These are phyloP conservation scores for Halcyon smyrnensis DNA, from an alignment of 2,797 vertebrate genomes.

Conservation along the genomic window DNA sequence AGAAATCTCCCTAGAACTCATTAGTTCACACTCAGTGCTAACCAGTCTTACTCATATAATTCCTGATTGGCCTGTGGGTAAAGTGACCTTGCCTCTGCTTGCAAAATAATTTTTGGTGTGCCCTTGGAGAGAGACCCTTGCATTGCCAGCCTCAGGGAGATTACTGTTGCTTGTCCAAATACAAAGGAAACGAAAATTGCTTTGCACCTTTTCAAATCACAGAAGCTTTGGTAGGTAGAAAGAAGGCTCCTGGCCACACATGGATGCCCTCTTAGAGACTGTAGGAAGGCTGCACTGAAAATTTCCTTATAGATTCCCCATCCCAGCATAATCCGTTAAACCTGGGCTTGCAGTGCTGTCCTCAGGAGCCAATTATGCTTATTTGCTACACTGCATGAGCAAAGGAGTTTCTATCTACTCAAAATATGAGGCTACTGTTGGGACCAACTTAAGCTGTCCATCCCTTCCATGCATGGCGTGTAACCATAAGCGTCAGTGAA, in stretches of 20 bases:
- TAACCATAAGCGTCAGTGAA: background rate
- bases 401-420: background rate
- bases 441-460: background rate
- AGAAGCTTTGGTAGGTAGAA: background rate
- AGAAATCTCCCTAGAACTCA: slow-evolving; percentile 1
- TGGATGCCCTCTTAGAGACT: background rate
- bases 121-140: accelerated
- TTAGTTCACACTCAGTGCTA: background rate
- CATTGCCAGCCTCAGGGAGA: accelerated
- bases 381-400: background rate
- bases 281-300: background rate
- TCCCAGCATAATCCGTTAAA: background rate
- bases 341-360: background rate
- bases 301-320: background rate
- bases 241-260: background rate
- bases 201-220: background rate
- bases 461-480: background rate
- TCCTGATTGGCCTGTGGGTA: background rate
- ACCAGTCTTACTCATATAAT: background rate
- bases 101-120: background rate
- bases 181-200: background rate
- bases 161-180: background rate
- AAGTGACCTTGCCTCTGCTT: background rate
- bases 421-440: background rate
- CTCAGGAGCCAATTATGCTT: background rate